phyloP scores from a whole-genome alignment of 2,888 invertebrate species.

The Cenopis cana region DNA sequence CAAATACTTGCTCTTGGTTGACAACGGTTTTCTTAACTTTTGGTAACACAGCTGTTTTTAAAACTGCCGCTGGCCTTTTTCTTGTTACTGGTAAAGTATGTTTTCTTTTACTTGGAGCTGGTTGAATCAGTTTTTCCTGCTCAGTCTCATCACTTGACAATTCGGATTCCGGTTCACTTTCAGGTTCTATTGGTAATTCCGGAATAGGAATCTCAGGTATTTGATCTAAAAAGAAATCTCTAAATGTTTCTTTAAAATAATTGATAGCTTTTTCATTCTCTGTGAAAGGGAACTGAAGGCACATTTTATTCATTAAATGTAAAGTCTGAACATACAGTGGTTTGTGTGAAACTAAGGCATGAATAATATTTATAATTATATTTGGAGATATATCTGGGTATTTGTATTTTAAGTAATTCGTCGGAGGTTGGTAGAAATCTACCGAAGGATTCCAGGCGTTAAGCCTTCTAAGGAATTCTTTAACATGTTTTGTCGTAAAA shows the following conservation, averaged over 20 bases:
- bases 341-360: slow-evolving; percentile 90
- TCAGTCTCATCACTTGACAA: slow-evolving; percentile 74
- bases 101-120: slow-evolving; percentile 68
- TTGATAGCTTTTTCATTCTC: slow-evolving; percentile 66
- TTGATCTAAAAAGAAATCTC: slow-evolving; percentile 62
- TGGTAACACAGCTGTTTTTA: slow-evolving; percentile 59
- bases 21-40: slow-evolving; percentile 62
- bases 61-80: slow-evolving; percentile 62
- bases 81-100: slow-evolving; percentile 68
- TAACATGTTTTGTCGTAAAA: slow-evolving; percentile 77
- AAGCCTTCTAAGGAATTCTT: slow-evolving; percentile 77
- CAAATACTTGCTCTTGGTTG: slow-evolving; percentile 75
- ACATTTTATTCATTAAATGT: slow-evolving; percentile 98
- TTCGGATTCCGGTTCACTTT: slow-evolving; percentile 76
- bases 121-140: slow-evolving; percentile 53
- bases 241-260: slow-evolving; percentile 71
- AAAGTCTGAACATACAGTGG: slow-evolving; percentile 94
- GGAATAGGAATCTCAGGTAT: slow-evolving; percentile 53
- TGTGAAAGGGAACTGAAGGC: slow-evolving; percentile 93
- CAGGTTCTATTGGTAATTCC: slow-evolving; percentile 45
- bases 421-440: slow-evolving; percentile 90
- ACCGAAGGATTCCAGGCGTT: slow-evolving; percentile 82
- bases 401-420: slow-evolving; percentile 90
- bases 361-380: slow-evolving; percentile 91
- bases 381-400: slow-evolving; percentile 91